Percentiles rank a stretch among this genome's conserved stretches.
These are phyloP conservation scores for Crax fasciolata DNA, from an alignment of 2,797 vertebrate genomes.

Conservation along the genomic window DNA sequence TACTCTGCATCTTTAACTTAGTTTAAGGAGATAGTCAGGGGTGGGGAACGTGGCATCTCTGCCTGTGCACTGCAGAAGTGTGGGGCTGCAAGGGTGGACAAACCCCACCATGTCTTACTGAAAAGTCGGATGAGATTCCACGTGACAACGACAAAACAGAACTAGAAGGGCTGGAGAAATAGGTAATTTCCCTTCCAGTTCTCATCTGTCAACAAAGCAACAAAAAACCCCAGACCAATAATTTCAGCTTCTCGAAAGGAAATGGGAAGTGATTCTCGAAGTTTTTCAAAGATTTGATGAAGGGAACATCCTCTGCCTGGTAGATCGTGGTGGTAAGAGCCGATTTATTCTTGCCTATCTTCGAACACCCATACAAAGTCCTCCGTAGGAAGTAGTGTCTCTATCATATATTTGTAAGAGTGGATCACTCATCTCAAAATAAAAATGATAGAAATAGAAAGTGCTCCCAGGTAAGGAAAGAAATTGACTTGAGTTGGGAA, in stretches of 20 bases:
- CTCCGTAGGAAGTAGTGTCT: background rate
- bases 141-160: background rate
- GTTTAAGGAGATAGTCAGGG: background rate
- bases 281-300: background rate
- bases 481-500: background rate
- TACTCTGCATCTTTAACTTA: background rate
- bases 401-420: background rate
- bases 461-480: background rate
- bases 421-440: rapidly evolving
- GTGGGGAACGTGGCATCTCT: background rate
- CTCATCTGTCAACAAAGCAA: background rate
- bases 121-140: background rate
- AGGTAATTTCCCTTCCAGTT: background rate
- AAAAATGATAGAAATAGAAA: background rate
- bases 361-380: background rate
- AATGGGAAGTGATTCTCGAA: background rate
- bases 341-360: background rate
- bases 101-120: background rate
- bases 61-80: background rate
- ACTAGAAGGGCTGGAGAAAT: background rate
- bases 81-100: background rate
- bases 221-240: background rate
- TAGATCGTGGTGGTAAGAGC: background rate
- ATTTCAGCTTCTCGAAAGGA: background rate
- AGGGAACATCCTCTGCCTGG: background rate